A percentile compares a stretch with the other conserved stretches of the same genome.
phyloP scores from a whole-genome alignment of 2,113 vertebrate species.

The Bubo scandiacus region DNA sequence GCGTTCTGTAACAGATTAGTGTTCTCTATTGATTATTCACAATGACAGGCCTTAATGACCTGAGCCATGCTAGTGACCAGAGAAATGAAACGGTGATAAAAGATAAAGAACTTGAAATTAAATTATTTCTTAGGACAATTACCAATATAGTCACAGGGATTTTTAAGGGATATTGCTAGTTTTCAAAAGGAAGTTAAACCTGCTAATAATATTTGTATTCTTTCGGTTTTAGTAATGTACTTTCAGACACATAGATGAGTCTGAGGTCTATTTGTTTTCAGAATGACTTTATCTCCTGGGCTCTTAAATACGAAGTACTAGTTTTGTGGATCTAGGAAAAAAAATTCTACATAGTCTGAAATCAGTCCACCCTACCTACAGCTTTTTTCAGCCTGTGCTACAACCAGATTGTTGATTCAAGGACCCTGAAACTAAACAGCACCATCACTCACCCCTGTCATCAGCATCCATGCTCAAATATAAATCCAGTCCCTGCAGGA shows the following conservation, averaged over 20 bases:
- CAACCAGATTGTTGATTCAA: neutral
- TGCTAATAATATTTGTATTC: slow-evolving; percentile 60
- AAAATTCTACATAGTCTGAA: neutral
- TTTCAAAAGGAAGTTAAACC: slow-evolving; percentile 64
- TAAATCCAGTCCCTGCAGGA: neutral
- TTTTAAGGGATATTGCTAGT: slow-evolving; percentile 48
- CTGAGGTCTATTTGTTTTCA: neutral
- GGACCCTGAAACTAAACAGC: neutral
- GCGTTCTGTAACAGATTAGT: neutral
- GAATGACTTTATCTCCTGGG: neutral
- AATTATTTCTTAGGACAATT: slow-evolving; percentile 38
- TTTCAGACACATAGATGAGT: slow-evolving; percentile 49
- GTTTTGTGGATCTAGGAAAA: neutral
- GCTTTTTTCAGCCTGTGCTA: neutral
- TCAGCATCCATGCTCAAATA: neutral
- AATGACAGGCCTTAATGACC: neutral
- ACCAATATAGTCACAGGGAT: slow-evolving; percentile 18
- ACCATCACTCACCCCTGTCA: neutral
- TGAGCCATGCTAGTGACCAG: neutral
- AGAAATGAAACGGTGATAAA: slow-evolving; percentile 29
- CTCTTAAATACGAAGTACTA: neutral
- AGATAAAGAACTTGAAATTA: slow-evolving; percentile 46
- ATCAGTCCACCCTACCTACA: neutral
- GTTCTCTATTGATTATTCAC: neutral
- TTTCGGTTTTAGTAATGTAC: slow-evolving; percentile 20